phyloP scores from a whole-genome alignment of 35 echinoderm and acorn worm species.

The Holothuria glaberrima region DNA sequence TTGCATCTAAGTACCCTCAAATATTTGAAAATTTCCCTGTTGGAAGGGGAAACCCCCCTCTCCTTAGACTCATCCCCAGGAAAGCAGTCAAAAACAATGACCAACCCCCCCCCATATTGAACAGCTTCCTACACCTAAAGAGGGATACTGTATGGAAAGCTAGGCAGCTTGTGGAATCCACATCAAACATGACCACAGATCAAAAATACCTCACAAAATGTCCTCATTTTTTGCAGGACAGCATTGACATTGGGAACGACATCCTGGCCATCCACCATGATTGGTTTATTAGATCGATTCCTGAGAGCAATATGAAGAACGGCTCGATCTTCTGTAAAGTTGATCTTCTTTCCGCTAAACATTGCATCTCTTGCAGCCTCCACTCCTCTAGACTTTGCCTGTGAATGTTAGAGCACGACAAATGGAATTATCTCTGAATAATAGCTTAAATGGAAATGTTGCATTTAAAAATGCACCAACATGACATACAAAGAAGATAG shows the following conservation, averaged over 20 bases:
- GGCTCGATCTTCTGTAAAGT: conserved; percentile 93
- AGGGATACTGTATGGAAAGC: too few species aligned
- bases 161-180: too few species aligned
- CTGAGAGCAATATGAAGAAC: conserved; percentile 90
- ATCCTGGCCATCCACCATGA: conserved; percentile 83
- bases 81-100: too few species aligned
- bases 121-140: too few species aligned
- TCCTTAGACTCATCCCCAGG: too few species aligned
- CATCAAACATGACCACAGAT: neutral
- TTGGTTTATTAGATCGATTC: conserved; percentile 89
- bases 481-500: too few species aligned
- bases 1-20: too few species aligned
- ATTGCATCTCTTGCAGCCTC: conserved; percentile 81
- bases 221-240: conserved; percentile 77
- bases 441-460: neutral
- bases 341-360: conserved; percentile 97
- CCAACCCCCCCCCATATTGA: too few species aligned
- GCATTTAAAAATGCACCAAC: too few species aligned
- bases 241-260: conserved; percentile 90
- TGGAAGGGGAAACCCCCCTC: too few species aligned
- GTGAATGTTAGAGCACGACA: neutral
- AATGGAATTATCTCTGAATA: neutral
- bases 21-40: too few species aligned
- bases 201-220: conserved; percentile 76
- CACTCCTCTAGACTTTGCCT: conserved; percentile 74